Percentiles rank a stretch among this genome's conserved stretches.
phyloP scores from a whole-genome alignment of 2,888 invertebrate genomes.

The Cosmia pyralina region DNA sequence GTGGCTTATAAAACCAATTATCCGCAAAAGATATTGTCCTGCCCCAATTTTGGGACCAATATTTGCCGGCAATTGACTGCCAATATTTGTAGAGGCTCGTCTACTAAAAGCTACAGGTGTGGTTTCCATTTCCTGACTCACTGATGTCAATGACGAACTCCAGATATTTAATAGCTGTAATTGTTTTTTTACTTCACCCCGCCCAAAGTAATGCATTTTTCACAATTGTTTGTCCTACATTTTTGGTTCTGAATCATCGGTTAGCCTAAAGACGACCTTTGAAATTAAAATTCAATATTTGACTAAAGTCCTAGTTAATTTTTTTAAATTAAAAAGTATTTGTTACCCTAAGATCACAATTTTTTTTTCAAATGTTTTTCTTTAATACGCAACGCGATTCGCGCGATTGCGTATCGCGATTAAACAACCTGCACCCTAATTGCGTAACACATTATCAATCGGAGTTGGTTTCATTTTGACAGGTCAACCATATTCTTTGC shows the following conservation, averaged over 20 bases:
- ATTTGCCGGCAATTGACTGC: slow-evolving; percentile 36
- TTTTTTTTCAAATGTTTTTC: too few relatives aligned
- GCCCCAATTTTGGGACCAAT: slow-evolving; percentile 51
- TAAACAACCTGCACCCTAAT: too few relatives aligned
- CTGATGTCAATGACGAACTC: slow-evolving; percentile 22
- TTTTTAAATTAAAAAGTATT: too few relatives aligned
- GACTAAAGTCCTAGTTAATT: background rate
- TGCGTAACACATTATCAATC: too few relatives aligned
- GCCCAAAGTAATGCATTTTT: slow-evolving; percentile 13
- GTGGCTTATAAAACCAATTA: slow-evolving; percentile 17
- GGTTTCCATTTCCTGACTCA: slow-evolving; percentile 39
- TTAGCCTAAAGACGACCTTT: background rate
- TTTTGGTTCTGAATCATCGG: slow-evolving; percentile 22
- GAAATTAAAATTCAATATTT: background rate
- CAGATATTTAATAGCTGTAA: background rate
- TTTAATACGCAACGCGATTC: too few relatives aligned
- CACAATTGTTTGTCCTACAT: slow-evolving; percentile 21
- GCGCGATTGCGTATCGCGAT: too few relatives aligned
- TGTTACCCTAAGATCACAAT: too few relatives aligned
- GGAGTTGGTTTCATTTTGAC: too few relatives aligned
- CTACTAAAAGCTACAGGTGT: slow-evolving; percentile 22
- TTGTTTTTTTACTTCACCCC: slow-evolving; percentile 1
- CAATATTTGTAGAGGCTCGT: slow-evolving; percentile 36
- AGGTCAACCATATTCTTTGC: too few relatives aligned
- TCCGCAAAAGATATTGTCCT: slow-evolving; percentile 25